Evolutionary conservation across 1,140 invertebrate species (phyloP).

Genomic region (Vanessa tameamea): DNA sequence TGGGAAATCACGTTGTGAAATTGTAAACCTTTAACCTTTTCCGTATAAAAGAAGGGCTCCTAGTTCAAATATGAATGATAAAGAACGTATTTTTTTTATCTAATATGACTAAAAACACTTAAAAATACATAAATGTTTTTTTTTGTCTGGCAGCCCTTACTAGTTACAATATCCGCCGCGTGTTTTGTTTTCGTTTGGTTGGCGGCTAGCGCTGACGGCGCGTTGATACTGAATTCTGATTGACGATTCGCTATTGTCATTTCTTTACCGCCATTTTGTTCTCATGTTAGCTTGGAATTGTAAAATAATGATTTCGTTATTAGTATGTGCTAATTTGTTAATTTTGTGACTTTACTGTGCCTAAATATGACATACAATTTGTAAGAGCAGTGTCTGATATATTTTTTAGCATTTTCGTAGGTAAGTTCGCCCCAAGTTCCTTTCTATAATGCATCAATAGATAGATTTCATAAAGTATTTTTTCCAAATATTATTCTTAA

Average conservation of each 20-base stretch:
- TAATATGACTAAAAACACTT: no score
- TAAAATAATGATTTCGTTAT: not conserved
- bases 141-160: no score
- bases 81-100: no score
- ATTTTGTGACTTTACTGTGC: conserved; percentile 16
- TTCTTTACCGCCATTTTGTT: conserved; percentile 20
- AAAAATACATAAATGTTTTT: no score
- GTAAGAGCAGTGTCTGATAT: not conserved
- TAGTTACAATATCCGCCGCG: no score
- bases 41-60: no score
- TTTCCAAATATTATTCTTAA: no score
- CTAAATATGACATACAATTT: not conserved
- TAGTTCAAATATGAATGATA: no score
- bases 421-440: not conserved
- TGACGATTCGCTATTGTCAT: not conserved
- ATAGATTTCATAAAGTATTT: no score
- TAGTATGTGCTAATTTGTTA: not conserved
- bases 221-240: not conserved
- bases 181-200: no score
- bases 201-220: not conserved
- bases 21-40: no score
- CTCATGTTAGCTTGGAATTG: not conserved
- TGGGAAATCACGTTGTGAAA: no score
- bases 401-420: not conserved
- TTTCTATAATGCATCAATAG: not conserved